Evolutionary conservation across 2,113 vertebrate species (phyloP).

Genomic region (Phocoena phocoena): DNA sequence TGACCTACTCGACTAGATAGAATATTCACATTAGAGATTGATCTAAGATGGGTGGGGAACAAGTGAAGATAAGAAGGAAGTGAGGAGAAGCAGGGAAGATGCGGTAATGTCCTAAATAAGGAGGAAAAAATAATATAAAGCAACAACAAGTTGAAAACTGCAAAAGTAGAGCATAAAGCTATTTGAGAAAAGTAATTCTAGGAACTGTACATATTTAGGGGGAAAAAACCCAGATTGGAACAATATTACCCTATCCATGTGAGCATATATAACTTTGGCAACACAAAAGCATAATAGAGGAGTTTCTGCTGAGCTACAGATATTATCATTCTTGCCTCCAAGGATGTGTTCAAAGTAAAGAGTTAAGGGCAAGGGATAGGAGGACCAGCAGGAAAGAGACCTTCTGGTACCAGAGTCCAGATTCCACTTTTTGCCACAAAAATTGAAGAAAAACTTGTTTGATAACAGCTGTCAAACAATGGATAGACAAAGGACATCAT

Average conservation of each 20-base stretch:
- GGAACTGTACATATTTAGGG: background rate
- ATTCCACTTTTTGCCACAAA: background rate
- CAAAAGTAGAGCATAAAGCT: background rate
- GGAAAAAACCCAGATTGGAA: background rate
- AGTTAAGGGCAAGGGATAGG: background rate
- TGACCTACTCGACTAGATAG: background rate
- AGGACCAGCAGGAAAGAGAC: background rate
- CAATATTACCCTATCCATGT: background rate
- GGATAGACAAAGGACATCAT: background rate
- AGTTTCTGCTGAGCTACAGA: background rate
- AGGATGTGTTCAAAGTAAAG: background rate
- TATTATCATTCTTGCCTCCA: background rate
- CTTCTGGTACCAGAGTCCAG: background rate
- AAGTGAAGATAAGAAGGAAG: background rate
- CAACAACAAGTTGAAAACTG: background rate
- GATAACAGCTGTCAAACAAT: background rate
- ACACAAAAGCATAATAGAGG: background rate
- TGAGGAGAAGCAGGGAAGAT: background rate
- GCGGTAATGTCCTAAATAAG: background rate
- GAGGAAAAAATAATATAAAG: background rate
- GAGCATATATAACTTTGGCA: background rate
- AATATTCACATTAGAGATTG: background rate
- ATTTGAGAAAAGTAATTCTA: background rate
- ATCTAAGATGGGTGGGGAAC: background rate
- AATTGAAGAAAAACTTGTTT: background rate